Percentiles rank a stretch among this genome's conserved stretches.
phyloP scores from a whole-genome alignment of 1,140 invertebrate species.

The Drosophila sulfurigaster region DNA sequence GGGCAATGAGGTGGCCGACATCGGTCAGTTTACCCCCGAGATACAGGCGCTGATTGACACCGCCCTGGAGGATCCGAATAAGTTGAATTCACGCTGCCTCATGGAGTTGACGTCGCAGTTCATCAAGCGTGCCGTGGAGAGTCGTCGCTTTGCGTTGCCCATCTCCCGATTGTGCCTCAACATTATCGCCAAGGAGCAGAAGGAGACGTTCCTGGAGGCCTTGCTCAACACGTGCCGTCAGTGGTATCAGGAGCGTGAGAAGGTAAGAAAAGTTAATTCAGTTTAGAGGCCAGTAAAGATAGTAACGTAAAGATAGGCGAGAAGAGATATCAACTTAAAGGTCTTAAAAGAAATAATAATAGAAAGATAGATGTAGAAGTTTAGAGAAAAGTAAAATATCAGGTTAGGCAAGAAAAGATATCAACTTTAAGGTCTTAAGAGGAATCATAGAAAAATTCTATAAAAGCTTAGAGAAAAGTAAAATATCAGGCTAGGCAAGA shows the following conservation, averaged over 20 bases:
- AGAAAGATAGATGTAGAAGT: too few species aligned
- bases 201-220: conserved; percentile 94
- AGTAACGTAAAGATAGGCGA: too few species aligned
- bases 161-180: conserved; percentile 93
- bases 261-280: conserved; percentile 74
- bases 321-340: too few species aligned
- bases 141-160: conserved; percentile 90
- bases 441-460: too few species aligned
- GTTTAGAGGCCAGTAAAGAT: too few species aligned
- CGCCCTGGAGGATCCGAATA: conserved; percentile 92
- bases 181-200: conserved; percentile 94
- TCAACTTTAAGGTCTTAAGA: too few species aligned
- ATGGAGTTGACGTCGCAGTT: conserved; percentile 94
- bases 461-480: too few species aligned
- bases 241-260: conserved; percentile 94
- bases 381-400: too few species aligned
- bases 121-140: conserved; percentile 91
- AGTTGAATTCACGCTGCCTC: conserved; percentile 90
- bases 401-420: too few species aligned
- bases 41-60: conserved; percentile 90
- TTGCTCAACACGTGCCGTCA: conserved; percentile 95
- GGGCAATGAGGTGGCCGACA: conserved; percentile 89
- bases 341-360: too few species aligned
- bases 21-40: conserved; percentile 90
- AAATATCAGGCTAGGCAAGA: too few species aligned